Conservation (phyloP, 1,140 invertebrate species). For the Papilio polytes region DNA sequence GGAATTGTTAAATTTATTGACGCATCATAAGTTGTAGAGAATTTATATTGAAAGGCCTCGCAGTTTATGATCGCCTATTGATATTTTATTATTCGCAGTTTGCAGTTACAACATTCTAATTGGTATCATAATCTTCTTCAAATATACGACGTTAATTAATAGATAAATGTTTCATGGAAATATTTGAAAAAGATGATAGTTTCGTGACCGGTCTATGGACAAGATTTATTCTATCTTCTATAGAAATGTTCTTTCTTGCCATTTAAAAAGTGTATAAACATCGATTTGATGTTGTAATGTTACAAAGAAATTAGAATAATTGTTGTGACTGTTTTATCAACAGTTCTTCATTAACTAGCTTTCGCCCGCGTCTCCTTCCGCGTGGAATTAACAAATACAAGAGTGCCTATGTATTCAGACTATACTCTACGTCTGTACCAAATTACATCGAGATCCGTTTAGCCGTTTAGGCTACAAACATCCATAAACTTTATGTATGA, state of each 20-base stretch:
- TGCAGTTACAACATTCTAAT: slow-evolving; percentile 33
- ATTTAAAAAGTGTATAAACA: neutral
- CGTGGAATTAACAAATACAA: no score
- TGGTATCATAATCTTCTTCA: slow-evolving; percentile 31
- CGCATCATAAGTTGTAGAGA: slow-evolving; percentile 37
- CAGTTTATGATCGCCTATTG: slow-evolving; percentile 39
- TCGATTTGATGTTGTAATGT: neutral
- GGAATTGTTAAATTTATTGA: slow-evolving; percentile 44
- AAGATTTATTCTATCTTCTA: neutral
- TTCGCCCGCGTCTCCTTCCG: no score
- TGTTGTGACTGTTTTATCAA: neutral
- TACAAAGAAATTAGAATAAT: neutral
- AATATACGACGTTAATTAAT: slow-evolving; percentile 20
- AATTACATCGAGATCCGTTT: no score
- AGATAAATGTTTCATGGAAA: neutral
- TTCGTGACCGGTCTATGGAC: neutral
- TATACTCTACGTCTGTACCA: no score
- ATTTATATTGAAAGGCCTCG: slow-evolving; percentile 40
- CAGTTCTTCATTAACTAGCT: no score
- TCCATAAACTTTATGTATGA: no score
- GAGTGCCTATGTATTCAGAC: no score
- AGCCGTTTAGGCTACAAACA: no score
- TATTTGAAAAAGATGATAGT: neutral
- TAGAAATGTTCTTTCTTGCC: neutral
- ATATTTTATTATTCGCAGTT: slow-evolving; percentile 42